Evolutionary conservation across 2,888 invertebrate species (phyloP).

Genomic region (Glomeris marginata): DNA sequence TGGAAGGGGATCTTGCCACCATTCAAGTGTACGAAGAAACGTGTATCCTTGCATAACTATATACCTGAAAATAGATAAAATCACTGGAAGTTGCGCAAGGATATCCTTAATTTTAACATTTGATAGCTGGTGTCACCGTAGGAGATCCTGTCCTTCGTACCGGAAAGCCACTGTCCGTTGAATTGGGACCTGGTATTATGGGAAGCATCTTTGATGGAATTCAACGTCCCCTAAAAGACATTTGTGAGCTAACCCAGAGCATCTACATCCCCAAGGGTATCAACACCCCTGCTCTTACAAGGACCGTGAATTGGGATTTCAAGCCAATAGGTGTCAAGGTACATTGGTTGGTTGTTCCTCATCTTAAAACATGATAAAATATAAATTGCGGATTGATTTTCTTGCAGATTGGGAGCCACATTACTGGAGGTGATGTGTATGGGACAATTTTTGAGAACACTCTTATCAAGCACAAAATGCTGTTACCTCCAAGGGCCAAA

Average conservation of each 20-base stretch:
- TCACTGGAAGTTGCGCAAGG: neutral
- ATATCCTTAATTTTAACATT: neutral
- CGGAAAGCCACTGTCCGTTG: slow-evolving; percentile 97
- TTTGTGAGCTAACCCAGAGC: slow-evolving; percentile 78
- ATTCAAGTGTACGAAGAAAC: slow-evolving; percentile 72
- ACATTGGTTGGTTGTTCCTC: slow-evolving; percentile 17
- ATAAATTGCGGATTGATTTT: no score
- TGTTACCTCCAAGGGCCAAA: slow-evolving; percentile 84
- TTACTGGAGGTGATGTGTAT: slow-evolving; percentile 96
- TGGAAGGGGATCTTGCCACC: slow-evolving; percentile 99
- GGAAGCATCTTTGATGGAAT: slow-evolving; percentile 99
- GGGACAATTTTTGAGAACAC: slow-evolving; percentile 95
- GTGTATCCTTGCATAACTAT: slow-evolving; percentile 32
- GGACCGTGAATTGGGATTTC: slow-evolving; percentile 80
- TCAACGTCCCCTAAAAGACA: slow-evolving; percentile 92
- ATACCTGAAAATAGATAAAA: neutral
- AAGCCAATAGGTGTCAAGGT: slow-evolving; percentile 62
- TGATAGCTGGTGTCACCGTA: slow-evolving; percentile 88
- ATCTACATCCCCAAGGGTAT: slow-evolving; percentile 99
- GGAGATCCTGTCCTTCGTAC: slow-evolving; percentile 98
- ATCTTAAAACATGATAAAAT: no score
- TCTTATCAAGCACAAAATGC: slow-evolving; percentile 90
- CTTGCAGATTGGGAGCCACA: slow-evolving; percentile 77
- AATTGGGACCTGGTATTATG: slow-evolving; percentile 97
- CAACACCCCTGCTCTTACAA: slow-evolving; percentile 78